Evolutionary conservation across 2,113 vertebrate genomes (phyloP).

Genomic region (Taurulus bubalis): DNA sequence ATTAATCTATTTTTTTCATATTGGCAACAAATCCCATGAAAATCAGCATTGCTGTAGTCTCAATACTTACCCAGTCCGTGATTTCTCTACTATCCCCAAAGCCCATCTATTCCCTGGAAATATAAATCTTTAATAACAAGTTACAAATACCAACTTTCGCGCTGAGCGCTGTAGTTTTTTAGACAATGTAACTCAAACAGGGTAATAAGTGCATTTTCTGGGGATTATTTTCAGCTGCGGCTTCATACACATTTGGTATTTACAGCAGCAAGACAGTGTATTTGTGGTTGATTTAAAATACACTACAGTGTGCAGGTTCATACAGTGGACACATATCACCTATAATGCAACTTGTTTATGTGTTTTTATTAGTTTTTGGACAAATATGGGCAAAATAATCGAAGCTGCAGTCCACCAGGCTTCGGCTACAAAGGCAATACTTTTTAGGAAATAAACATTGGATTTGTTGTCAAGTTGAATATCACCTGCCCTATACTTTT

Average conservation of each 20-base stretch:
- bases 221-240: not conserved
- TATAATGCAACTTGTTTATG: not conserved
- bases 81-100: not conserved
- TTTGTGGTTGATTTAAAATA: not conserved
- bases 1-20: not conserved
- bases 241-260: not conserved
- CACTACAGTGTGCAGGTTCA: not conserved
- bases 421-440: not conserved
- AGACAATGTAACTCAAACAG: not conserved
- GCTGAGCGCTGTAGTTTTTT: no score
- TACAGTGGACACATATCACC: not conserved
- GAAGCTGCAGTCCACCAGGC: not conserved
- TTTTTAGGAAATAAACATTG: not conserved
- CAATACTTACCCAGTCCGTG: not conserved
- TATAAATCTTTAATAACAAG: not conserved
- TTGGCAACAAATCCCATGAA: slow-evolving; percentile 1
- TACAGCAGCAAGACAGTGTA: not conserved
- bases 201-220: not conserved
- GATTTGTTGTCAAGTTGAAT: not conserved
- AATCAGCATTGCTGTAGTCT: not conserved
- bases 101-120: not conserved
- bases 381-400: not conserved
- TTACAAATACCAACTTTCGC: not conserved
- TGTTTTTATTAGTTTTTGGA: not conserved
- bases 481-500: not conserved